Conservation (phyloP, 2,113 vertebrate genomes). For the Aphyosemion australe region DNA sequence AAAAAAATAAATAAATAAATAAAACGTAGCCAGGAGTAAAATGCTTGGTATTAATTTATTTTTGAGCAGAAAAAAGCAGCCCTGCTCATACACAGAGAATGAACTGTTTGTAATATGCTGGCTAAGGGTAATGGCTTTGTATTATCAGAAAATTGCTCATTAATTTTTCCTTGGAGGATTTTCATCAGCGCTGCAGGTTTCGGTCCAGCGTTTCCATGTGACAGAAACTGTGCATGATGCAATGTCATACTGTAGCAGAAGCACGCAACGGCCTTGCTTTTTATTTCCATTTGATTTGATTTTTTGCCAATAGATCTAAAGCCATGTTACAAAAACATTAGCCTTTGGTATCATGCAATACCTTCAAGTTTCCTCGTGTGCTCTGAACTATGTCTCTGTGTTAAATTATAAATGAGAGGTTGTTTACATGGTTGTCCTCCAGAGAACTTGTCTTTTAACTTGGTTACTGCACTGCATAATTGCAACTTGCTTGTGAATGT, state of each 20-base stretch:
- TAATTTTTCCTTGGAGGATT: slow-evolving; percentile 48
- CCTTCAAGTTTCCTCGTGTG: slow-evolving; percentile 32
- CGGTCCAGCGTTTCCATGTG: slow-evolving; percentile 17
- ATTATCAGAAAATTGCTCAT: slow-evolving; percentile 63
- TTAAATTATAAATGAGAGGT: slow-evolving; percentile 51
- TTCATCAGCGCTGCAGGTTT: slow-evolving; percentile 48
- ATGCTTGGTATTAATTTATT: neutral
- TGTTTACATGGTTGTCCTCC: slow-evolving; percentile 50
- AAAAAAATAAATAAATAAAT: neutral
- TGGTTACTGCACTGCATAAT: slow-evolving; percentile 33
- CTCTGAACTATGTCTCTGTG: slow-evolving; percentile 19
- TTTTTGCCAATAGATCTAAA: slow-evolving; percentile 33
- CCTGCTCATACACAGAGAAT: slow-evolving; percentile 20
- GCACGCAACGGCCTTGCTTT: slow-evolving; percentile 2
- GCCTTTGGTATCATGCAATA: slow-evolving; percentile 18
- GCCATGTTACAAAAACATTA: slow-evolving; percentile 41
- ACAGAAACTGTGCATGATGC: slow-evolving; percentile 22
- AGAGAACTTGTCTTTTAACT: slow-evolving; percentile 40
- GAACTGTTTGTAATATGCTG: slow-evolving; percentile 35
- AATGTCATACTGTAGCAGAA: slow-evolving; percentile 17
- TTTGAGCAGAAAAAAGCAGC: slow-evolving; percentile 6
- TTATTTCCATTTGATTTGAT: neutral
- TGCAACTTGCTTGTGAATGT: slow-evolving; percentile 24
- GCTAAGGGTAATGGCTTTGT: slow-evolving; percentile 44
- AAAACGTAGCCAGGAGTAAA: slow-evolving; percentile 1